These are phyloP conservation scores for Sarcophaga carnaria DNA, from an alignment of 2,888 invertebrate species.

Conservation along the genomic window DNA sequence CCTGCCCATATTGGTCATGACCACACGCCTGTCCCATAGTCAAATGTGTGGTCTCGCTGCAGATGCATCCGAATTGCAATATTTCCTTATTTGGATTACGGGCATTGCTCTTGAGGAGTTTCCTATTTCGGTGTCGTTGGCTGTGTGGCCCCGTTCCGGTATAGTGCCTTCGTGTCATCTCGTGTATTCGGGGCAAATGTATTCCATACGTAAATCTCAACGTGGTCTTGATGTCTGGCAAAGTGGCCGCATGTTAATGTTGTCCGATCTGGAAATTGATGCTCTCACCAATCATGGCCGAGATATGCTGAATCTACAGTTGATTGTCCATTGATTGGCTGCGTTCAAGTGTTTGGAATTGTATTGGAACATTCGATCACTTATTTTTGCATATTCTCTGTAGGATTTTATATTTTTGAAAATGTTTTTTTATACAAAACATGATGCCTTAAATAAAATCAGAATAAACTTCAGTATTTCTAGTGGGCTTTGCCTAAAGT, in stretches of 20 bases:
- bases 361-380: background rate
- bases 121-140: conserved; percentile 73
- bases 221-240: conserved; percentile 70
- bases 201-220: conserved; percentile 75
- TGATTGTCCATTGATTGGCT: conserved; percentile 70
- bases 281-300: conserved; percentile 73
- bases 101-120: conserved; percentile 73
- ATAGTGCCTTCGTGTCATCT: conserved; percentile 71
- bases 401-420: background rate
- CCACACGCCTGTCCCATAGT: conserved; percentile 71
- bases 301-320: conserved; percentile 75
- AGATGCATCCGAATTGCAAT: conserved; percentile 44
- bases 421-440: background rate
- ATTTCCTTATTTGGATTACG: conserved; percentile 77
- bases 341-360: background rate
- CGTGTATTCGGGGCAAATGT: conserved; percentile 76
- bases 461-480: too few relatives aligned
- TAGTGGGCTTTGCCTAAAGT: too few relatives aligned
- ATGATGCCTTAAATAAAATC: too few relatives aligned
- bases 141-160: conserved; percentile 74
- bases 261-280: conserved; percentile 72
- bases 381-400: background rate
- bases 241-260: conserved; percentile 73
- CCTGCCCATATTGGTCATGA: conserved; percentile 78
- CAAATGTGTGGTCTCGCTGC: conserved; percentile 67